Percentiles rank a stretch among this genome's conserved stretches.
Conservation (phyloP, 2,888 invertebrate species). For the Diaprepes abbreviatus region DNA sequence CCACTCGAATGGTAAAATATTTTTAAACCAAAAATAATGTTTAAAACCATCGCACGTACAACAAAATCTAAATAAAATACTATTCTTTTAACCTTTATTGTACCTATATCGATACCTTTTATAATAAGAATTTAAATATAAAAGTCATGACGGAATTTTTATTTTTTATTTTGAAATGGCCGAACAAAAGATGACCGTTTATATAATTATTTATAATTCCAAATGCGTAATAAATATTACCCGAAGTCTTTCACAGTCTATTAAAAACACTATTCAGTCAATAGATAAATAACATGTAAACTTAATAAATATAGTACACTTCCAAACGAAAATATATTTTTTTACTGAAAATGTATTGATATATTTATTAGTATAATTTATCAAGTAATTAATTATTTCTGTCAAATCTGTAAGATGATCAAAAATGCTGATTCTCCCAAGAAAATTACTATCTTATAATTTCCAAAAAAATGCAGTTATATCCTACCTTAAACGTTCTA, state of each 20-base stretch:
- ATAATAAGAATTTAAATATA: slow-evolving; percentile 30
- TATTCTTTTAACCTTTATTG: slow-evolving; percentile 27
- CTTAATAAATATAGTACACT: no score
- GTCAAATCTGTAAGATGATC: no score
- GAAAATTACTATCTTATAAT: no score
- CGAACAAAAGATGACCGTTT: slow-evolving; percentile 26
- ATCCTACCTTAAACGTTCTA: slow-evolving; percentile 54
- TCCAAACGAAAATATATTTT: no score
- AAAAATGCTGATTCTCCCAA: no score
- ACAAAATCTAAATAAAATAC: slow-evolving; percentile 19
- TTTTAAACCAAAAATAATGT: neutral
- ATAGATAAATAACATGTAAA: neutral
- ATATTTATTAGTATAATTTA: no score
- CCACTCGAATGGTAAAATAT: neutral
- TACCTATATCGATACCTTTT: slow-evolving; percentile 26
- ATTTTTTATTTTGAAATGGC: slow-evolving; percentile 24
- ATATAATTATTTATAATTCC: slow-evolving; percentile 27
- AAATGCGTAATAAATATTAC: slow-evolving; percentile 15
- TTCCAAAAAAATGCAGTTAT: no score
- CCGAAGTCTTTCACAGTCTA: slow-evolving; percentile 27
- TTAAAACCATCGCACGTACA: slow-evolving; percentile 1
- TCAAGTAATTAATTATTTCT: no score
- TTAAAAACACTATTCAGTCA: neutral
- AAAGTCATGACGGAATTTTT: slow-evolving; percentile 32
- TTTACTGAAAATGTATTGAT: no score